Evolutionary conservation across 2,113 vertebrate species (phyloP), one percentile per base, ranked within the genome.

Genomic region (Python bivittatus): DNA sequence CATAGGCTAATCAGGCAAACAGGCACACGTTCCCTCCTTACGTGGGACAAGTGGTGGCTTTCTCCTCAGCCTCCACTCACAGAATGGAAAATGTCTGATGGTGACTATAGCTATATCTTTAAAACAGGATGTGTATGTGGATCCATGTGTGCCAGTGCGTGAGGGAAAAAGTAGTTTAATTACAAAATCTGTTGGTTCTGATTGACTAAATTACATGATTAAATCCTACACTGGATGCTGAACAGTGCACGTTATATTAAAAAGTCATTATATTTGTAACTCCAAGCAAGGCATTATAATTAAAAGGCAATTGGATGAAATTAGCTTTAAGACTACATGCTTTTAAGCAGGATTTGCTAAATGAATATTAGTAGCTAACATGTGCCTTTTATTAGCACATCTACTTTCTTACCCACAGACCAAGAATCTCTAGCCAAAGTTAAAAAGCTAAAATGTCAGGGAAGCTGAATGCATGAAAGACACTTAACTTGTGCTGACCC

Each of bases 241-340:
- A 97, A 95, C 92, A 94, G 86, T 95, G 88, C 56, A 96, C 95
- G 91, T 95, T 96, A 93, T 96, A 97, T 97, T 97, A 97, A 97
- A 97, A 98, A 97, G 84, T 95, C 96, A 97, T 97, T 97, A 96
- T 96, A 96, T 97, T 96, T 97, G 95, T 94, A 97, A 96, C 57
- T 68, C 92, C 84, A 92, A 97, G 92, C 94, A 97, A 96, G 90
- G 95, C 89, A 95, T 86, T 95, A 88, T 96, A 97, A 96, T 96
- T 97, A 95, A 97, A 96, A 98, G 93, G 95, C 96, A 97, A 95
- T 95, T 96, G 96, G 92, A 94, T 96, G 94, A 97, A 97, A 98
- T 97, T 96, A 97, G 88, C 85, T 97, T 93, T 95, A 94, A 96
- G 96, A 97, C 91, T 95, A 96, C 94, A 96, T 96, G 94, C 95